phyloP scores from a whole-genome alignment of 2,797 vertebrate genomes.

The Muraenolepis orangiensis region DNA sequence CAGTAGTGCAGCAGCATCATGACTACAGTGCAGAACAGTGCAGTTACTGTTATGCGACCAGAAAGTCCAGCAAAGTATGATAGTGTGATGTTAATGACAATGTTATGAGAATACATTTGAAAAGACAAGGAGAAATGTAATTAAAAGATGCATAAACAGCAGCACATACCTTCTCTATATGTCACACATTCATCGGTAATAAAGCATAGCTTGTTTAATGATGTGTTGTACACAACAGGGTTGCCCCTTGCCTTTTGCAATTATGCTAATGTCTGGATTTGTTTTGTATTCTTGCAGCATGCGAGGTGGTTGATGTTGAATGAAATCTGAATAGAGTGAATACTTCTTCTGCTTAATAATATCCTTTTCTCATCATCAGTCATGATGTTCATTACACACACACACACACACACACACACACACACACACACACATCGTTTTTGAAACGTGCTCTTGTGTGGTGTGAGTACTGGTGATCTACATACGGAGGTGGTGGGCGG shows the following conservation, averaged over 20 bases:
- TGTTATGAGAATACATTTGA: no score
- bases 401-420: neutral
- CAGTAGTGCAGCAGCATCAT: no score
- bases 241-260: neutral
- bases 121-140: neutral
- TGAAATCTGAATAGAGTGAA: neutral
- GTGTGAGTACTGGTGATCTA: slow-evolving; percentile 23
- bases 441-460: neutral
- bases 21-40: no score
- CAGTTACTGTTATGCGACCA: no score
- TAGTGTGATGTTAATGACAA: no score
- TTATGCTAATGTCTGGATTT: neutral
- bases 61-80: no score
- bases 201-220: neutral
- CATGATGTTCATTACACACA: neutral
- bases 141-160: neutral
- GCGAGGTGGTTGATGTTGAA: neutral
- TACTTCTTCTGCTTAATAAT: neutral
- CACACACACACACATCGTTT: no score
- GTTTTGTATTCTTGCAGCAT: neutral
- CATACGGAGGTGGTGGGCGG: slow-evolving; percentile 89
- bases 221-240: neutral
- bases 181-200: neutral
- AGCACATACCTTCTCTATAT: neutral
- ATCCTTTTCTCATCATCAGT: neutral